A percentile compares a stretch with the other conserved stretches of the same genome.
phyloP scores from a whole-genome alignment of 2,888 invertebrate species.

The Brenthis ino region DNA sequence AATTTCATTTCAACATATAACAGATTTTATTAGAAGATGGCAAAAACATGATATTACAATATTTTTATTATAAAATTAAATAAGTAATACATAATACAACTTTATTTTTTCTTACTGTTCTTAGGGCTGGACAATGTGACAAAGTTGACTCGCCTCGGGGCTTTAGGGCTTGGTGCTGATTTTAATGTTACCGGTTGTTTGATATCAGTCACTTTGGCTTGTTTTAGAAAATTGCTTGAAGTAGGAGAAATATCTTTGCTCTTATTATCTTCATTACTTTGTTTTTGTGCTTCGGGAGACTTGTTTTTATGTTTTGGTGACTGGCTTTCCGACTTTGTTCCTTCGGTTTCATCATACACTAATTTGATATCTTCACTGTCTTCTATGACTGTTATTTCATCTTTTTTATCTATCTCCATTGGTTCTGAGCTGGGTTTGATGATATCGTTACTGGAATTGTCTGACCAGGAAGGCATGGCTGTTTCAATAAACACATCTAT shows the following conservation, averaged over 20 bases:
- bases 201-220: slow-evolving; percentile 67
- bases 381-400: slow-evolving; percentile 51
- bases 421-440: slow-evolving; percentile 52
- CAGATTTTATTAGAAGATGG: too few species aligned
- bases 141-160: slow-evolving; percentile 86
- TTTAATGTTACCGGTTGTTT: slow-evolving; percentile 51
- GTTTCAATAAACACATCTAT: slow-evolving; percentile 70
- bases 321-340: slow-evolving; percentile 38
- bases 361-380: slow-evolving; percentile 81
- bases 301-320: slow-evolving; percentile 38
- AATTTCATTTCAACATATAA: too few species aligned
- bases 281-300: slow-evolving; percentile 2
- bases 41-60: not conserved
- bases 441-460: slow-evolving; percentile 71
- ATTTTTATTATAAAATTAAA: not conserved
- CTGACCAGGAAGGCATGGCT: slow-evolving; percentile 78
- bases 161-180: slow-evolving; percentile 70
- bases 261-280: not conserved
- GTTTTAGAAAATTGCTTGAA: slow-evolving; percentile 52
- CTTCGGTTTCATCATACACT: slow-evolving; percentile 75
- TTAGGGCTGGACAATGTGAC: slow-evolving; percentile 91
- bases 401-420: slow-evolving; percentile 42
- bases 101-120: slow-evolving; percentile 77
- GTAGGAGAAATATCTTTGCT: slow-evolving; percentile 28
- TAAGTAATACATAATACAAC: not conserved